Conservation (phyloP, 2,797 vertebrate genomes). For the Hydrolagus colliei region DNA sequence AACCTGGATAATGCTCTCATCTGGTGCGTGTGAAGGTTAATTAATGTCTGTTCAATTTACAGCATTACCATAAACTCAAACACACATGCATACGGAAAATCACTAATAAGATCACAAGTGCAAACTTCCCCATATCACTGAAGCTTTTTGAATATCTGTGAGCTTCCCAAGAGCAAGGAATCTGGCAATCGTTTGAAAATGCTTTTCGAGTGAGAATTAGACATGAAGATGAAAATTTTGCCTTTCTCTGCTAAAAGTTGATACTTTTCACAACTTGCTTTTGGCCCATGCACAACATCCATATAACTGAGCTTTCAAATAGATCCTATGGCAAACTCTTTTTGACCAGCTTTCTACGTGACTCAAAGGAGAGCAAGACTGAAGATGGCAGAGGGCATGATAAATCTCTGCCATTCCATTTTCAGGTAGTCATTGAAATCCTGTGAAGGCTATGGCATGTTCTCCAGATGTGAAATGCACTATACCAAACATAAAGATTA, state of each 20-base stretch:
- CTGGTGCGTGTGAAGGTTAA: slow-evolving; percentile 25
- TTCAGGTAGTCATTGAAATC: too few species aligned
- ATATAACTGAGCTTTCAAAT: not conserved
- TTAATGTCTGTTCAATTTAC: slow-evolving; percentile 19
- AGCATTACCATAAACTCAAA: not conserved
- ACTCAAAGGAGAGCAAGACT: not conserved
- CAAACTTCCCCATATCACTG: not conserved
- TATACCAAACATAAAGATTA: too few species aligned
- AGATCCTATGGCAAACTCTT: not conserved
- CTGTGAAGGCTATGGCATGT: too few species aligned
- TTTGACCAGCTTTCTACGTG: not conserved
- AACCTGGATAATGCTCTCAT: slow-evolving; percentile 15
- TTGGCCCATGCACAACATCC: not conserved
- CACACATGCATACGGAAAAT: not conserved
- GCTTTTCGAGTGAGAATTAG: not conserved
- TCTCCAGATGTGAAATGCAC: too few species aligned
- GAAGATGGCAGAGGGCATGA: too few species aligned
- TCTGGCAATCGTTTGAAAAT: not conserved
- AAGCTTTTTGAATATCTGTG: not conserved
- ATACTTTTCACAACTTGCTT: not conserved
- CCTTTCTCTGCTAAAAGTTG: not conserved
- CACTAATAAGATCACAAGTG: not conserved
- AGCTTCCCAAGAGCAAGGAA: not conserved
- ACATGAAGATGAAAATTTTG: not conserved
- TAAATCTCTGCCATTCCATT: too few species aligned